Evolutionary conservation across 2,888 invertebrate genomes (phyloP), one percentile per base, ranked within the genome.

Genomic region (Cinara cedri): DNA sequence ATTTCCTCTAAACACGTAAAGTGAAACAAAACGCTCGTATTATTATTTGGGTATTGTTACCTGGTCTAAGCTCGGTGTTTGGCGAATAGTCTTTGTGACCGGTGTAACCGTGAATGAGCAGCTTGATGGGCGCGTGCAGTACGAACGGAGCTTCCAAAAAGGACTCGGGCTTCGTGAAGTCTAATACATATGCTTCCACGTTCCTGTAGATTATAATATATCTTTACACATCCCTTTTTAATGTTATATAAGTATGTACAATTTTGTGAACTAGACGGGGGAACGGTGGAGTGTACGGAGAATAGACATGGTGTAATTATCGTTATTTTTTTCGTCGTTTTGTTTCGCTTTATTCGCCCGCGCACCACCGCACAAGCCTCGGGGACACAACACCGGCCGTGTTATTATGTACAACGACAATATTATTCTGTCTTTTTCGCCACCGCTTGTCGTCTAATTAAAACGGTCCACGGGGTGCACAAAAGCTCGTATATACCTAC

Each of bases 91-190:
- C 87, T 78, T 85, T 88, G 83, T 88, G 81, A 0, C 90, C 91
- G 0, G 90, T 90, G 82, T 90, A 91, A 0, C 91, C 91, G 82
- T 91, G 91, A 63, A 91, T 87, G 1, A 91, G 82, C 16, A 91
- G 86, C 82, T 90, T 89, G 0, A 90, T 84, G 0, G 89, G 88
- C 0, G 87, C 87, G 24, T 86, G 84, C 19, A 83, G 80, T 0
- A 87, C 86, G 86, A 89, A 88, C 0, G 87, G 87, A 0, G 88
- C 88, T 2, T 84, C 83, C 34, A 24, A 11, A 16, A 78, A 34
- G n/a, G 34, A 60, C 1, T 60, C 66, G 11, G 60, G 42, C 3
- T 49, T 54, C 16, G 44, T 3, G n/a, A 54, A 21, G 75, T 65
- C 55, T n/a, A 78, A 26, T 6, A 68, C 60, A 16, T 60, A 62